A percentile compares a stretch with the other conserved stretches of the same genome.
Evolutionary conservation across 2,797 vertebrate genomes (phyloP).

Genomic region (Merluccius polli): DNA sequence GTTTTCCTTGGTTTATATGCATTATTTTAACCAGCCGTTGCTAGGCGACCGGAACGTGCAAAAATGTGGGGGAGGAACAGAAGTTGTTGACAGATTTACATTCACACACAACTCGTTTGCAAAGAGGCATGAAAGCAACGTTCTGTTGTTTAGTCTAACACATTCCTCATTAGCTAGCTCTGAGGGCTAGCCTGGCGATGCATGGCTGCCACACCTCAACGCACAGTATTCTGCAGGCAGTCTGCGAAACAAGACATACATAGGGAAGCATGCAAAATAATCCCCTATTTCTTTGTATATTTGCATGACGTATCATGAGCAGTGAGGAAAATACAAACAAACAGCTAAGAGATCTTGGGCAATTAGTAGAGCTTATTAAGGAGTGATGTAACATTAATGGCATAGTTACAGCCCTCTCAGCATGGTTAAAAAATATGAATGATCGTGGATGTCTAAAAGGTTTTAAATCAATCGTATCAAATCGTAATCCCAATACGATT

Average conservation of each 20-base stretch:
- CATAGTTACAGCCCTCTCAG: neutral
- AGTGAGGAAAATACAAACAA: neutral
- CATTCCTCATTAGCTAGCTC: neutral
- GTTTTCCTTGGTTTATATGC: slow-evolving; percentile 22
- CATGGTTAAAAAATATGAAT: neutral
- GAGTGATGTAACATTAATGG: neutral
- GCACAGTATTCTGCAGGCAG: neutral
- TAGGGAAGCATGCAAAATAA: neutral
- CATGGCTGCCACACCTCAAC: neutral
- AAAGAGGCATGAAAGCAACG: neutral
- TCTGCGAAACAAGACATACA: neutral
- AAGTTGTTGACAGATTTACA: slow-evolving; percentile 18
- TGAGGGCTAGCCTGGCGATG: neutral
- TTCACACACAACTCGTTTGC: neutral
- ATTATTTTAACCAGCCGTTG: slow-evolving; percentile 51
- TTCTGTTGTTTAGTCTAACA: neutral
- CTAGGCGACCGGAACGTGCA: slow-evolving; percentile 59
- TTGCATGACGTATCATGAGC: neutral
- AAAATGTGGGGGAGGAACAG: slow-evolving; percentile 35
- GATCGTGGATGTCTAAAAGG: neutral
- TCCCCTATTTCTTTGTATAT: neutral
- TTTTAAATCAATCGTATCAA: neutral
- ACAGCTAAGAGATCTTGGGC: neutral
- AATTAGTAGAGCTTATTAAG: neutral
- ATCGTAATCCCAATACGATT: neutral